phyloP scores from a whole-genome alignment of 2,113 vertebrate genomes.

The Chrysemys picta region DNA sequence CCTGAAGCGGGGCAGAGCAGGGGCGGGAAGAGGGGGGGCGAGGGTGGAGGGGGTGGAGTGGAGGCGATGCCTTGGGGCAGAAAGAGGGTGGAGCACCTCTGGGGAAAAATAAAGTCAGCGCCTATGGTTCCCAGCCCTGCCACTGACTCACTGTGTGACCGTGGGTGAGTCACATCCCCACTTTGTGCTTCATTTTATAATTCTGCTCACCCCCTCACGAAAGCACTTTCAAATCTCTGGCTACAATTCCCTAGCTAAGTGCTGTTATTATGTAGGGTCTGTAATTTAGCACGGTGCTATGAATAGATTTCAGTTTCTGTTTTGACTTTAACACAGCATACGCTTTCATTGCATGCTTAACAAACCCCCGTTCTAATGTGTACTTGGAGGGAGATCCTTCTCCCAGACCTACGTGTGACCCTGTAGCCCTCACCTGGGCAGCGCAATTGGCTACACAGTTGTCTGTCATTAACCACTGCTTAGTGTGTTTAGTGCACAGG shows the following conservation, averaged over 20 bases:
- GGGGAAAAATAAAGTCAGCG: background rate
- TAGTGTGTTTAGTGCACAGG: background rate
- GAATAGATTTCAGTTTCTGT: background rate
- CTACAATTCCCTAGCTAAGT: background rate
- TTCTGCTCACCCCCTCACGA: background rate
- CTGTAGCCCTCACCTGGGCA: background rate
- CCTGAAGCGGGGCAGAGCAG: no score
- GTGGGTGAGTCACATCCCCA: background rate
- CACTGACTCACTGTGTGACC: background rate
- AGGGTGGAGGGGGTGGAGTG: no score
- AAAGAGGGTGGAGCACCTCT: no score
- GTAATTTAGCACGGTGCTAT: background rate
- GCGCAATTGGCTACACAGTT: background rate
- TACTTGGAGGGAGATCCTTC: background rate
- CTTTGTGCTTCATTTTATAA: background rate
- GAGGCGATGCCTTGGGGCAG: no score
- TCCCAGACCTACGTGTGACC: background rate
- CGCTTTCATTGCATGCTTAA: background rate
- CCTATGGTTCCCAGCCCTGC: background rate
- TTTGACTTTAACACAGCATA: background rate
- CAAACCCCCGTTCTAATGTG: background rate
- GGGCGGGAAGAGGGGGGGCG: no score
- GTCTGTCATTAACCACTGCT: background rate
- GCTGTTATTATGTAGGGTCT: background rate
- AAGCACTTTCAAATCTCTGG: background rate